Conservation (phyloP, 2,113 vertebrate species). For the Hippocampus guttulatus region DNA sequence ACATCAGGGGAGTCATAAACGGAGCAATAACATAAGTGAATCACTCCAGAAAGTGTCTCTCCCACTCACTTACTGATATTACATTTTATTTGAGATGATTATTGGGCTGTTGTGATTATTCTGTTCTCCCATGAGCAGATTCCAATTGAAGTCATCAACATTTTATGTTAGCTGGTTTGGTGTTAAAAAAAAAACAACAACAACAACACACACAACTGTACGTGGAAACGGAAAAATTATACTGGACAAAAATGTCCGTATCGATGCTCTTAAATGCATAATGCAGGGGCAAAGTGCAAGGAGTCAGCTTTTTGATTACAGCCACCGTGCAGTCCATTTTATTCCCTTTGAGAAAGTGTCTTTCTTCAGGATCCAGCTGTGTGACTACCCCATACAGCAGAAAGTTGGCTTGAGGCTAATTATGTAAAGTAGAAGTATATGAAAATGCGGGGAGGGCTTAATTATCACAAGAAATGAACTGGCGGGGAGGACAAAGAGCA, state of each 20-base stretch:
- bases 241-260: neutral
- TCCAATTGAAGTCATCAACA: slow-evolving; percentile 5
- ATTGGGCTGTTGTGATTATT: neutral
- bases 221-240: neutral
- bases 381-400: slow-evolving; percentile 28
- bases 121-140: neutral
- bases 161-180: slow-evolving; percentile 1
- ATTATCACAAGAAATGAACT: slow-evolving; percentile 51
- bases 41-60: slow-evolving; percentile 39
- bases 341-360: slow-evolving; percentile 21
- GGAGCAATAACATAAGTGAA: slow-evolving; percentile 32
- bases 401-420: slow-evolving; percentile 39
- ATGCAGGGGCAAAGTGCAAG: slow-evolving; percentile 2
- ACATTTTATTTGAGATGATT: slow-evolving; percentile 3
- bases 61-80: slow-evolving; percentile 10
- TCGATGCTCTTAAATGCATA: slow-evolving; percentile 3
- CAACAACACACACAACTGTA: neutral
- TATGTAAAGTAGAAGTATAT: slow-evolving; percentile 51
- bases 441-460: slow-evolving; percentile 53
- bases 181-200: neutral
- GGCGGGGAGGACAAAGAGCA: slow-evolving; percentile 23
- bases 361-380: slow-evolving; percentile 34
- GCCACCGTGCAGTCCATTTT: slow-evolving; percentile 11
- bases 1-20: slow-evolving; percentile 34
- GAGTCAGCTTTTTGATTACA: neutral